Evolutionary conservation across 2,113 vertebrate genomes (phyloP).

Genomic region (Ciconia maguari): DNA sequence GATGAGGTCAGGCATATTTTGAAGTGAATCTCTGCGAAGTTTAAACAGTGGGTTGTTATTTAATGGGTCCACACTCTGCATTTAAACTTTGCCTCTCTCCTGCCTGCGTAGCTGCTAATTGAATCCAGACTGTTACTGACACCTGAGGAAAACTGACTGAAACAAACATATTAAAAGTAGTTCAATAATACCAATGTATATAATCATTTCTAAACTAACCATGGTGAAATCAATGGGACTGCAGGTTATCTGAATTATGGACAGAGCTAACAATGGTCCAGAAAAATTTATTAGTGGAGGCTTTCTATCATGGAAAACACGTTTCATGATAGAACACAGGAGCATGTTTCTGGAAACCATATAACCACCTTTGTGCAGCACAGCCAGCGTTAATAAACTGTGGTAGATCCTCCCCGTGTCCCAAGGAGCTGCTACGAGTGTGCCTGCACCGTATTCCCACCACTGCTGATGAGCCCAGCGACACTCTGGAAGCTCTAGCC

Average conservation of each 20-base stretch:
- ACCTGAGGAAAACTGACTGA: neutral
- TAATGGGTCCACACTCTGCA: neutral
- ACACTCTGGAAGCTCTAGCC: rapidly evolving
- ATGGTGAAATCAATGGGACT: neutral
- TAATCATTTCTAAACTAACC: neutral
- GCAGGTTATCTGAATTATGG: rapidly evolving
- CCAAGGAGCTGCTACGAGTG: rapidly evolving
- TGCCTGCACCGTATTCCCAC: rapidly evolving
- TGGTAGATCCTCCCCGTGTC: rapidly evolving
- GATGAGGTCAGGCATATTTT: neutral
- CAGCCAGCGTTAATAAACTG: rapidly evolving
- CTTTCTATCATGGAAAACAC: neutral
- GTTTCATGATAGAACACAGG: too few species aligned
- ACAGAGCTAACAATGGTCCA: neutral
- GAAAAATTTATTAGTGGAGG: neutral
- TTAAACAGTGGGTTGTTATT: neutral
- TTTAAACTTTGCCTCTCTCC: neutral
- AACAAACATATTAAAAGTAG: neutral
- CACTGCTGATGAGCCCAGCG: rapidly evolving
- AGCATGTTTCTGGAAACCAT: neutral
- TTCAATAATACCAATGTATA: neutral
- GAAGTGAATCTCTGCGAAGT: neutral
- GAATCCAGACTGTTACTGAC: neutral
- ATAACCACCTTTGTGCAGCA: rapidly evolving
- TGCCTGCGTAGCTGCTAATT: neutral